Percentiles rank a stretch among this genome's conserved stretches.
Evolutionary conservation across 2,888 invertebrate genomes (phyloP).

Genomic region (Euphydryas editha): DNA sequence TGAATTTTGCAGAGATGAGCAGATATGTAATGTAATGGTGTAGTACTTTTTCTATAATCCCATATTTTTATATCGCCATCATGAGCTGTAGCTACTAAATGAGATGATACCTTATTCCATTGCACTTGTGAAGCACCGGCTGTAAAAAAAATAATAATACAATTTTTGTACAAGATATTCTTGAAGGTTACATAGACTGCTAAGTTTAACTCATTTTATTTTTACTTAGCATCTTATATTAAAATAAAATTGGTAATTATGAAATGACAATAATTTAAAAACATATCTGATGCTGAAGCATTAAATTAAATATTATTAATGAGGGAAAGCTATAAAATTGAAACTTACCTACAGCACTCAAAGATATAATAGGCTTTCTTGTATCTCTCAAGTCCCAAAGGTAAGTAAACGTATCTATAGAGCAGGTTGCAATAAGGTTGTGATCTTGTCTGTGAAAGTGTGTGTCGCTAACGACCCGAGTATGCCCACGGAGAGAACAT

Average conservation of each 20-base stretch:
- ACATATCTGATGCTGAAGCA: neutral
- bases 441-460: conserved; percentile 91
- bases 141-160: no score
- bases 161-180: neutral
- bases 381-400: conserved; percentile 96
- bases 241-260: no score
- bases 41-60: conserved; percentile 95
- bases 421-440: conserved; percentile 89
- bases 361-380: conserved; percentile 90
- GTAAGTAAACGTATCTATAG: conserved; percentile 96
- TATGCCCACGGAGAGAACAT: conserved; percentile 90
- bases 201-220: no score
- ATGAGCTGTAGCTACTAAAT: conserved; percentile 96
- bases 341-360: conserved; percentile 92
- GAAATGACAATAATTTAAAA: neutral
- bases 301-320: neutral
- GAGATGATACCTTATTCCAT: conserved; percentile 93
- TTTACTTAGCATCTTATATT: no score
- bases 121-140: conserved; percentile 97
- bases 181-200: no score
- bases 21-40: conserved; percentile 96
- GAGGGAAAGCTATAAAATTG: neutral
- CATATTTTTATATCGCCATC: conserved; percentile 98
- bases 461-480: conserved; percentile 93
- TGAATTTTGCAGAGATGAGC: conserved; percentile 95